Percentiles rank a stretch among this genome's conserved stretches.
These are phyloP conservation scores for Geotrupes spiniger DNA, from an alignment of 2,888 invertebrate genomes.

Conservation along the genomic window DNA sequence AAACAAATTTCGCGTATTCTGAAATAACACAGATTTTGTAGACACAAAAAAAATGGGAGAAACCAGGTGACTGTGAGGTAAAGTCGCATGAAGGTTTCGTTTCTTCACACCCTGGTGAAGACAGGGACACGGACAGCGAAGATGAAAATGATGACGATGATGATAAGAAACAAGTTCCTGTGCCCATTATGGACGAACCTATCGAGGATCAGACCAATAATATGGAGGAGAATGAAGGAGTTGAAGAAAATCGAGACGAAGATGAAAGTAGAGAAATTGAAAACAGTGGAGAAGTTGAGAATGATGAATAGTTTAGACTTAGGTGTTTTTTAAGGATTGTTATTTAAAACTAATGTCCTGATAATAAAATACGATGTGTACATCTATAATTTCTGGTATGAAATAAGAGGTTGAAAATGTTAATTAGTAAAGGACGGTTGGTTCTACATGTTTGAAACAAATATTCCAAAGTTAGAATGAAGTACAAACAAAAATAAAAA, in stretches of 20 bases:
- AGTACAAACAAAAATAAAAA: no score
- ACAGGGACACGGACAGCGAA: conserved; percentile 61
- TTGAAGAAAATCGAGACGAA: conserved; percentile 12
- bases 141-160: conserved; percentile 59
- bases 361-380: neutral
- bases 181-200: conserved; percentile 49
- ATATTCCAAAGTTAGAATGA: no score
- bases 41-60: conserved; percentile 57
- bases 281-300: conserved; percentile 1
- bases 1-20: conserved; percentile 10
- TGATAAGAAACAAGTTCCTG: conserved; percentile 39
- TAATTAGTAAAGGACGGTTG: no score
- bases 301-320: conserved; percentile 4
- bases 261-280: conserved; percentile 14
- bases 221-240: conserved; percentile 2
- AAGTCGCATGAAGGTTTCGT: conserved; percentile 58
- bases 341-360: no score
- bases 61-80: conserved; percentile 59
- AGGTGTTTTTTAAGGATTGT: no score
- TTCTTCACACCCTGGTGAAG: conserved; percentile 67
- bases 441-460: no score
- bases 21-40: no score
- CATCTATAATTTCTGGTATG: no score
- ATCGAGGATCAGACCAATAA: conserved; percentile 31
- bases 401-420: no score